Conservation (phyloP, 1,140 invertebrate genomes). For the Tetragonula clypearis region DNA sequence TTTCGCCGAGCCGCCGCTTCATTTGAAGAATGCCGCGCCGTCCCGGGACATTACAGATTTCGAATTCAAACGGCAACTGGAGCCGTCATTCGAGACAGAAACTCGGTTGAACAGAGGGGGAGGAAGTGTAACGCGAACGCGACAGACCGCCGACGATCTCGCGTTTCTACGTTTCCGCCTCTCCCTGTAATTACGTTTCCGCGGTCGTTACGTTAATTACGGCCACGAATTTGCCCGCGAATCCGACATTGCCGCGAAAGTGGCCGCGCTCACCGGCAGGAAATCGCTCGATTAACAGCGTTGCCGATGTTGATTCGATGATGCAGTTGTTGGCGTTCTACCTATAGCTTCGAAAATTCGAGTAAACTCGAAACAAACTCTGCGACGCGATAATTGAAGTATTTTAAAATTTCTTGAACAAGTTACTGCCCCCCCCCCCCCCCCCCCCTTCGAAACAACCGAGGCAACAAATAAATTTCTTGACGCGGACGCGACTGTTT, state of each 20-base stretch:
- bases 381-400: too few species aligned
- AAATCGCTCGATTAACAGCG: background rate
- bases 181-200: slow-evolving; percentile 24
- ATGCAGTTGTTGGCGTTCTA: background rate
- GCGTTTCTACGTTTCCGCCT: slow-evolving; percentile 3
- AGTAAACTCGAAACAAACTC: too few species aligned
- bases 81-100: slow-evolving; percentile 4
- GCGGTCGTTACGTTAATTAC: slow-evolving; percentile 36
- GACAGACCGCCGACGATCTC: slow-evolving; percentile 2
- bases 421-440: too few species aligned
- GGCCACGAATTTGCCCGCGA: slow-evolving; percentile 6
- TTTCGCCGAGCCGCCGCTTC: background rate
- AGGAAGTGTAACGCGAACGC: background rate
- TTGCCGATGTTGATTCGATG: background rate
- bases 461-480: too few species aligned
- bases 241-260: background rate
- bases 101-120: background rate
- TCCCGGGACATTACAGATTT: slow-evolving; percentile 18
- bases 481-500: too few species aligned
- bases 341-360: too few species aligned
- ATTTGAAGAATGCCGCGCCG: background rate
- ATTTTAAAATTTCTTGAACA: too few species aligned
- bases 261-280: too few species aligned
- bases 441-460: too few species aligned
- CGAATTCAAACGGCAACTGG: slow-evolving; percentile 24